Conservation (phyloP, 2,113 vertebrate species). For the Ginglymostoma cirratum region DNA sequence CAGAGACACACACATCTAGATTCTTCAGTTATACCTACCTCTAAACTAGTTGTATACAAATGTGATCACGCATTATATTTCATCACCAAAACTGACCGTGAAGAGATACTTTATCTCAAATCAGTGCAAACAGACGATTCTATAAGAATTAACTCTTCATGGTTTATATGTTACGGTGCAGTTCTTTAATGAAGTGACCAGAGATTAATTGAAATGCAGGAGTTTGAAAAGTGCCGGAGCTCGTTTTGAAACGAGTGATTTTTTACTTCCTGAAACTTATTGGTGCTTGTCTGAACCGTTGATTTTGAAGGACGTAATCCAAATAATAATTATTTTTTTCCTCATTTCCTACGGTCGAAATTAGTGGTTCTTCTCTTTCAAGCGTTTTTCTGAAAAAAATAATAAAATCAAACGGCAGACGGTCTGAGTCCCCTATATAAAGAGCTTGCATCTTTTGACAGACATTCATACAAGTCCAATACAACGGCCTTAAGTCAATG, state of each 20-base stretch:
- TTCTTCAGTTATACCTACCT: background rate
- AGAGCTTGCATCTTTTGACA: background rate
- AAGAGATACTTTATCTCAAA: background rate
- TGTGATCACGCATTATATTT: background rate
- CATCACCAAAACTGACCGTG: background rate
- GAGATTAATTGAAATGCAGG: background rate
- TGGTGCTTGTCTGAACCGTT: background rate
- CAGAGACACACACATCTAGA: background rate
- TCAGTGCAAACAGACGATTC: background rate
- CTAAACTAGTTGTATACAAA: background rate
- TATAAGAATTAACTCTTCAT: too few relatives aligned
- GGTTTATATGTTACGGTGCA: background rate
- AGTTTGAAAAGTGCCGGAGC: background rate
- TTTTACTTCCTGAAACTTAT: background rate
- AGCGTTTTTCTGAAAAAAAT: background rate
- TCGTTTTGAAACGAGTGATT: background rate
- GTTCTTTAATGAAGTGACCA: too few relatives aligned
- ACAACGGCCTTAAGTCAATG: background rate
- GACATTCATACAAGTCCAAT: background rate
- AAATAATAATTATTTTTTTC: background rate
- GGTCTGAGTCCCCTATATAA: too few relatives aligned
- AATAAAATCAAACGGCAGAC: background rate
- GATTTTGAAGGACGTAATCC: background rate
- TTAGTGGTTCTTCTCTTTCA: background rate
- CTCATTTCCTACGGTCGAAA: background rate